These are phyloP conservation scores for Atractosteus spatula DNA, from an alignment of 2,113 vertebrate genomes.

Conservation along the genomic window DNA sequence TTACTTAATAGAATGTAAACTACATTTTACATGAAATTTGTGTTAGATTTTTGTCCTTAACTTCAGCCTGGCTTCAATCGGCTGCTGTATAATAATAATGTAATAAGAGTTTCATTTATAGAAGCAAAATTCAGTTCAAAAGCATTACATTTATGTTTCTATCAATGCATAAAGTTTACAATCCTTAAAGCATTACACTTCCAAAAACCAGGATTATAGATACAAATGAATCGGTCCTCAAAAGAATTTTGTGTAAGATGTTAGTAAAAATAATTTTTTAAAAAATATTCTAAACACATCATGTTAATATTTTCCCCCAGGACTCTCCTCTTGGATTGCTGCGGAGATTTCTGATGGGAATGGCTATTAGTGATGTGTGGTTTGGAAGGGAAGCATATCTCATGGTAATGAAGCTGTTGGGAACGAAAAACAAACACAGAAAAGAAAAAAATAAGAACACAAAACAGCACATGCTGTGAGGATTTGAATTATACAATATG, in stretches of 20 bases:
- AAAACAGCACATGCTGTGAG: constrained; percentile 40
- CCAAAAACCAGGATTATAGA: constrained; percentile 33
- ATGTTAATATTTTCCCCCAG: constrained; percentile 77
- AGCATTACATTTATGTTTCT: constrained; percentile 13
- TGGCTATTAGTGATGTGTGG: constrained; percentile 74
- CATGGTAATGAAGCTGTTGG: constrained; percentile 59
- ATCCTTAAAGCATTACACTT: constrained; percentile 38
- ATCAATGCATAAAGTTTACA: constrained; percentile 43
- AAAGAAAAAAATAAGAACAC: background rate
- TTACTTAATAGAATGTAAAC: too few relatives aligned
- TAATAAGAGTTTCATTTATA: too few relatives aligned
- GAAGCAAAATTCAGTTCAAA: too few relatives aligned
- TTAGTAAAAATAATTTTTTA: constrained; percentile 59
- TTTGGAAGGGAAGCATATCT: constrained; percentile 74
- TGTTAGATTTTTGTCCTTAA: too few relatives aligned
- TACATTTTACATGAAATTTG: too few relatives aligned
- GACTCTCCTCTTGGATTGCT: constrained; percentile 63
- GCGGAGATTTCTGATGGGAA: constrained; percentile 75
- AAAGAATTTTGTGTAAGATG: constrained; percentile 49
- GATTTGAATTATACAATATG: constrained; percentile 15
- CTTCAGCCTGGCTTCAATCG: too few relatives aligned
- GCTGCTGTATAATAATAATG: too few relatives aligned
- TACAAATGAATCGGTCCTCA: constrained; percentile 47
- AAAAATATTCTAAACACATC: constrained; percentile 67
- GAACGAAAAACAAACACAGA: constrained; percentile 51